Evolutionary conservation across 2,113 vertebrate species (phyloP).

Genomic region (Leucopsar rothschildi): DNA sequence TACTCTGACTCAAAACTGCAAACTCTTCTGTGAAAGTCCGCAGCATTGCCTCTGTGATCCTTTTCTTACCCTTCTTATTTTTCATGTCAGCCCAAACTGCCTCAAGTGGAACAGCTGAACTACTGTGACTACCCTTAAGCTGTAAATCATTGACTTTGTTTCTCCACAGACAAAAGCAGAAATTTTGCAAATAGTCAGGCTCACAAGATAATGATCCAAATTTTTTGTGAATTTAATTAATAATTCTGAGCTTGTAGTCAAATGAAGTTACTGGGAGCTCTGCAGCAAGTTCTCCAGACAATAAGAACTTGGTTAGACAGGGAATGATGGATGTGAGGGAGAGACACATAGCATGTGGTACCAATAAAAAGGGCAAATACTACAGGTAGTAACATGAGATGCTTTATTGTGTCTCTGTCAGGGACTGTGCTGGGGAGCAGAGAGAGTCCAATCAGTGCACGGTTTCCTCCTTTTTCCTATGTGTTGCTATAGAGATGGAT

Average conservation of each 20-base stretch:
- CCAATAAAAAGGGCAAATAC: not conserved
- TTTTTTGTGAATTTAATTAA: not conserved
- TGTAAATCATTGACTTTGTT: not conserved
- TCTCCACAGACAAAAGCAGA: not conserved
- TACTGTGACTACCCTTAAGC: not conserved
- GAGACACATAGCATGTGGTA: not conserved
- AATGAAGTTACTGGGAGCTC: not conserved
- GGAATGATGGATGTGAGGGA: not conserved
- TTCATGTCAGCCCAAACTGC: not conserved
- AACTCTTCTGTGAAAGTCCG: not conserved
- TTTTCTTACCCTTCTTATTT: conserved; percentile 5
- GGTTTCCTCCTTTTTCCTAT: not conserved
- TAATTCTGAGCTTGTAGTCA: not conserved
- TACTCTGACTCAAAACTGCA: not conserved
- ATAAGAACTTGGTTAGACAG: not conserved
- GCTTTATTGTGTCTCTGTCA: not conserved
- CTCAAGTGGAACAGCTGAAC: not conserved
- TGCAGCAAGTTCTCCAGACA: not conserved
- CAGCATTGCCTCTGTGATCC: not conserved
- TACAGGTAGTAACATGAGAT: not conserved
- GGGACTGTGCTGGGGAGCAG: not conserved
- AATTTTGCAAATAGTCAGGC: not conserved
- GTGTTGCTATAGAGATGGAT: not conserved
- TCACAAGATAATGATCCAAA: not conserved
- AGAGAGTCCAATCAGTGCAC: not conserved